Conservation (phyloP, 2,888 invertebrate species). For the Microctonus hyperodae region DNA sequence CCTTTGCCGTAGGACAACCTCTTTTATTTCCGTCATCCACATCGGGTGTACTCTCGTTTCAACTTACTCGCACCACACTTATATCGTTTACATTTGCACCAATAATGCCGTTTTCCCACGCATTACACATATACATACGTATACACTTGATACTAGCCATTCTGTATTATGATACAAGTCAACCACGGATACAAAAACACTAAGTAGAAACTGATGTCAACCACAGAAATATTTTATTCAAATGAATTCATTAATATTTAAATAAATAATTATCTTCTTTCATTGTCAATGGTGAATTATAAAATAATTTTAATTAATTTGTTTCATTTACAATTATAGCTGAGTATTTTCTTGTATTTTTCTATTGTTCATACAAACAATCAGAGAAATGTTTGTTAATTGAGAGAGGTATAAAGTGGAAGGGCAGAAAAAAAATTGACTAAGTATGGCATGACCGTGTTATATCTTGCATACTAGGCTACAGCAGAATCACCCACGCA, state of each 20-base stretch:
- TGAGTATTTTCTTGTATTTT: background rate
- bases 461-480: constrained; percentile 17
- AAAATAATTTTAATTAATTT: background rate
- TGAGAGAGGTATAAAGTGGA: background rate
- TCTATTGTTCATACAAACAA: background rate
- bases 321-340: too few species aligned
- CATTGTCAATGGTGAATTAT: background rate
- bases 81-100: background rate
- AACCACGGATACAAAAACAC: constrained; percentile 40
- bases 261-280: background rate
- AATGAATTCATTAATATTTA: constrained; percentile 6
- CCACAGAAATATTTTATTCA: constrained; percentile 33
- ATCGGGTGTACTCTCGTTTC: constrained; percentile 25
- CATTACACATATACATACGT: constrained; percentile 1
- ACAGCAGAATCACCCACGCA: constrained; percentile 21
- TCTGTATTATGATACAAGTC: background rate
- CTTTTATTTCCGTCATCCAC: background rate
- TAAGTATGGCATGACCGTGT: constrained; percentile 17
- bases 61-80: constrained; percentile 35
- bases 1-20: background rate
- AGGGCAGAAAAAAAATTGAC: background rate
- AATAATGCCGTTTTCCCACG: constrained; percentile 39
- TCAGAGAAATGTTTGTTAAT: background rate
- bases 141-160: constrained; percentile 6
- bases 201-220: constrained; percentile 45